Conservation (phyloP, 1,140 invertebrate species). For the Paracyclopina nana region DNA sequence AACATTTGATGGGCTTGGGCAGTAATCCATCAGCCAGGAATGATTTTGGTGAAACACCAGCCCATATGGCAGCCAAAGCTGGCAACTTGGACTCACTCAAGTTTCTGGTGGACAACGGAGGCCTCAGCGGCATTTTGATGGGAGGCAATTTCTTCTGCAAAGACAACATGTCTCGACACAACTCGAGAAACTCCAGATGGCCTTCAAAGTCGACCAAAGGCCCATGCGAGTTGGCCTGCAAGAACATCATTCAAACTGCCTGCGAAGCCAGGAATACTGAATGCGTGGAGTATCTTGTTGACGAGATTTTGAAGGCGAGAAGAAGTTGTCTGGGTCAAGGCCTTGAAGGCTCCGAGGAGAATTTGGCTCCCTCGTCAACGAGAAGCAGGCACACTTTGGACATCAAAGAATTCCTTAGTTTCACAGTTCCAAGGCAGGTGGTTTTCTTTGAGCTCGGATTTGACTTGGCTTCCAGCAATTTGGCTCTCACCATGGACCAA, state of each 20-base stretch:
- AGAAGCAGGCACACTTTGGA: neutral
- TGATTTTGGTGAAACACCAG: neutral
- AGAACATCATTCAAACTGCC: slow-evolving; percentile 3
- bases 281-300: neutral
- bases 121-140: neutral
- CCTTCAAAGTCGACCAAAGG: neutral
- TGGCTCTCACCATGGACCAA: neutral
- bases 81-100: neutral
- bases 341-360: neutral
- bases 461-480: neutral
- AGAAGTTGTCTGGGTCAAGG: neutral
- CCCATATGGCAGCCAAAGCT: neutral
- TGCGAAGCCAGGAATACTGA: neutral
- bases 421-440: neutral
- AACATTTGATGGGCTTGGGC: too few relatives aligned
- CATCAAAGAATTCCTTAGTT: neutral
- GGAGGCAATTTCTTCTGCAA: too few relatives aligned
- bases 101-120: neutral
- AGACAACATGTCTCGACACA: neutral
- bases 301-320: neutral
- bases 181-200: slow-evolving; percentile 1
- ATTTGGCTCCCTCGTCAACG: neutral
- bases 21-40: neutral
- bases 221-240: neutral
- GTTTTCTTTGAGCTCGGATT: slow-evolving; percentile 2